These are phyloP conservation scores for Lytechinus pictus DNA, from an alignment of 35 echinoderm and acorn worm genomes.

Conservation along the genomic window DNA sequence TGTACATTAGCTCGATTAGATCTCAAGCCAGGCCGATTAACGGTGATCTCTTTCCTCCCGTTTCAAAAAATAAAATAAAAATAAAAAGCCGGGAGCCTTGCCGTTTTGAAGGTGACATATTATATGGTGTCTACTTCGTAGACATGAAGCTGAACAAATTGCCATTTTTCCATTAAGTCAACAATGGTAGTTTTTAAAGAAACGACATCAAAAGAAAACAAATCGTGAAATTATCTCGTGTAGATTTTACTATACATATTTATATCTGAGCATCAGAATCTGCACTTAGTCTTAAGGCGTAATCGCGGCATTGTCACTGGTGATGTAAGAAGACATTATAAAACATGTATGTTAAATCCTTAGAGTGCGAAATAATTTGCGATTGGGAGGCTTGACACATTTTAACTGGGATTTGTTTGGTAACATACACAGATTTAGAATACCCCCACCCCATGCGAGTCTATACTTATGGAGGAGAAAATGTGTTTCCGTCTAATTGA, in stretches of 20 bases:
- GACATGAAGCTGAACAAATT: background rate
- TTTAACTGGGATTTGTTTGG: background rate
- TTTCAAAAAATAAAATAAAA: background rate
- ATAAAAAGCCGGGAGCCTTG: background rate
- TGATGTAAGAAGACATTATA: background rate
- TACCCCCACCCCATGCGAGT: background rate
- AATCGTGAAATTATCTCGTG: background rate
- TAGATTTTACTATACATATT: background rate
- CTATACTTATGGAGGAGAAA: background rate
- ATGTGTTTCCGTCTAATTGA: background rate
- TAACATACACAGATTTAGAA: background rate
- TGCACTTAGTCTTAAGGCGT: background rate
- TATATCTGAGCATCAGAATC: background rate
- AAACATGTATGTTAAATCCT: background rate
- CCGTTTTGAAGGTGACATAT: background rate
- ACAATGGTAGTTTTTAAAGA: too few species aligned
- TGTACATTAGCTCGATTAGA: background rate
- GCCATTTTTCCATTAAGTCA: background rate
- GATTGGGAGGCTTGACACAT: background rate
- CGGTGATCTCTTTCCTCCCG: background rate
- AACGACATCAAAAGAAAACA: too few species aligned
- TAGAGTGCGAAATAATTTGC: background rate
- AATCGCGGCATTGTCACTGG: background rate
- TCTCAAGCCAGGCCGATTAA: background rate
- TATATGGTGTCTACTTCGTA: background rate